Conservation (phyloP, 2,888 invertebrate species). For the Beris chalybata region DNA sequence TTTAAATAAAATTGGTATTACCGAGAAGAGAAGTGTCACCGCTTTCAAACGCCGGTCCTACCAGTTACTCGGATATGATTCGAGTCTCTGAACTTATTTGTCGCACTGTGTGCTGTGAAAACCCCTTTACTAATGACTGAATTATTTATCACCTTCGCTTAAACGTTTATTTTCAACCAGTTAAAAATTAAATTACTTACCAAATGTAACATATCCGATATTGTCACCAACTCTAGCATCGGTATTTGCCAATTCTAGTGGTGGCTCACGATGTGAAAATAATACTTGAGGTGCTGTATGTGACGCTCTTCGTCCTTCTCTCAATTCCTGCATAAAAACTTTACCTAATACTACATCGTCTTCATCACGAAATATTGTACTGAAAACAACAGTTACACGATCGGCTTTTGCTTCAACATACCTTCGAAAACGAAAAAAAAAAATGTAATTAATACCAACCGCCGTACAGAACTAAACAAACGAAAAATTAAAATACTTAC, state of each 20-base stretch:
- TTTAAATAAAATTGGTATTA: too few relatives aligned
- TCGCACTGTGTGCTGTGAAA: too few relatives aligned
- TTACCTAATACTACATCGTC: conserved; percentile 99
- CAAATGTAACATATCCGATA: conserved; percentile 99
- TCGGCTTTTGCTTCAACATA: conserved; percentile 98
- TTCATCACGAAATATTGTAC: conserved; percentile 97
- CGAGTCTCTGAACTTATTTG: too few relatives aligned
- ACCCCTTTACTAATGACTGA: too few relatives aligned
- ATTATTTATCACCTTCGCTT: too few relatives aligned
- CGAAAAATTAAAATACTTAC: conserved; percentile 63
- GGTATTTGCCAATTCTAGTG: conserved; percentile 89
- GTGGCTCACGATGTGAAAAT: conserved; percentile 95
- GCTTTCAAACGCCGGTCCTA: too few relatives aligned
- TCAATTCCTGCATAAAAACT: conserved; percentile 99
- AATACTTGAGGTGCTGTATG: conserved; percentile 91
- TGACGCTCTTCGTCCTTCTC: conserved; percentile 94
- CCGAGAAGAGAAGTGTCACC: too few relatives aligned
- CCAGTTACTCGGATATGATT: too few relatives aligned
- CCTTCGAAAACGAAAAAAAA: conserved; percentile 59
- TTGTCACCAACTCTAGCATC: conserved; percentile 94
- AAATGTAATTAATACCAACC: conserved; percentile 4
- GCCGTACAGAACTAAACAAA: neutral
- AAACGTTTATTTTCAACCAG: neutral
- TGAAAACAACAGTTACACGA: conserved; percentile 98
- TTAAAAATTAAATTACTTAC: conserved; percentile 59